Evolutionary conservation across 2,888 invertebrate genomes (phyloP).

Genomic region (Xanthia icteritia): DNA sequence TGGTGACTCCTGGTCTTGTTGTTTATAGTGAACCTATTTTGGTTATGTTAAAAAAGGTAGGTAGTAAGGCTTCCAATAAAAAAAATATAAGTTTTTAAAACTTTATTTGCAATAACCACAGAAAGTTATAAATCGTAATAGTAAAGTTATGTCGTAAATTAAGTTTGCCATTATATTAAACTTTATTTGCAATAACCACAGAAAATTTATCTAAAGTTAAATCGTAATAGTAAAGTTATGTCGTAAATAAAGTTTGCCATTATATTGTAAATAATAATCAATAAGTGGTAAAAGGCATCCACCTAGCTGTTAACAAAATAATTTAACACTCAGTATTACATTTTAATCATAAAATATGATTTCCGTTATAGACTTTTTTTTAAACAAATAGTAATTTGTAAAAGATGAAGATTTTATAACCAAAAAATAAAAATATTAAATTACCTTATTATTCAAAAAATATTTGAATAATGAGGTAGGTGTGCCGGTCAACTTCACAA

Average conservation of each 20-base stretch:
- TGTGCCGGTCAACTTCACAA: neutral
- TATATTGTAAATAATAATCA: slow-evolving; percentile 22
- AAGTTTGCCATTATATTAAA: slow-evolving; percentile 36
- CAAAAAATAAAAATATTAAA: neutral
- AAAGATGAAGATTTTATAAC: neutral
- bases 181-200: slow-evolving; percentile 50
- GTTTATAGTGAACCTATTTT: too few species aligned
- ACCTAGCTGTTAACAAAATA: neutral
- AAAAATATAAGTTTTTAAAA: slow-evolving; percentile 9
- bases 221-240: slow-evolving; percentile 34
- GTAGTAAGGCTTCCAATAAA: neutral
- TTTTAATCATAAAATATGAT: neutral
- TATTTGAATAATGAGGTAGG: neutral
- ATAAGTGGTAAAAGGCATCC: neutral
- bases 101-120: slow-evolving; percentile 50
- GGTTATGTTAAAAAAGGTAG: neutral
- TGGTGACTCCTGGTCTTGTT: too few species aligned
- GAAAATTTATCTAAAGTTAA: slow-evolving; percentile 50
- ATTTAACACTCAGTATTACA: neutral
- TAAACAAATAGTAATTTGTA: slow-evolving; percentile 1
- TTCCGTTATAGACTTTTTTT: neutral
- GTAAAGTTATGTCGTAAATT: slow-evolving; percentile 37
- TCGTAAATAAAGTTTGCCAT: slow-evolving; percentile 37
- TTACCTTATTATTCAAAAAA: too few species aligned
- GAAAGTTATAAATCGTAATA: slow-evolving; percentile 41